Evolutionary conservation across 92 coral and sea anemone genomes (phyloP).

Genomic region (Palythoa grandis): DNA sequence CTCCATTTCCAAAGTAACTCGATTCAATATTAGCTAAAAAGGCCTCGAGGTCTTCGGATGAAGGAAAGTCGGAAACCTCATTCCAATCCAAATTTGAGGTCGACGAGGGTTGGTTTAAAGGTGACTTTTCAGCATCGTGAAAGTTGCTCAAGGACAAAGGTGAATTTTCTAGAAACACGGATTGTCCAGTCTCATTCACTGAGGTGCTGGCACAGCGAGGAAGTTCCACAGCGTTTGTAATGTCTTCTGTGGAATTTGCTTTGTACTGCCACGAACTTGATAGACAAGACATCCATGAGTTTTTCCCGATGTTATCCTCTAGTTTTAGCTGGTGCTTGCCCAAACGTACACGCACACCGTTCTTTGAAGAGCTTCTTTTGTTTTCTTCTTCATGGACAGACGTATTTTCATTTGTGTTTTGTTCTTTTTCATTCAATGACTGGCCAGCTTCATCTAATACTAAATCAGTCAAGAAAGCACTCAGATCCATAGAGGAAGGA

Average conservation of each 20-base stretch:
- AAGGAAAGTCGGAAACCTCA: slow-evolving; percentile 59
- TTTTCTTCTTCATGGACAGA: neutral
- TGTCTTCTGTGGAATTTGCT: neutral
- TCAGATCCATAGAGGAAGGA: slow-evolving; percentile 71
- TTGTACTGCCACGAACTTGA: slow-evolving; percentile 1
- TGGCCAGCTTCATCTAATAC: slow-evolving; percentile 43
- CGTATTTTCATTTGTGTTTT: neutral
- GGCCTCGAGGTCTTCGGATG: slow-evolving; percentile 73
- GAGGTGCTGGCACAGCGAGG: slow-evolving; percentile 1
- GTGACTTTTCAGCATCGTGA: neutral
- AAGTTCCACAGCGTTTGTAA: neutral
- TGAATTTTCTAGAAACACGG: neutral
- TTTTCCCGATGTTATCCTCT: neutral
- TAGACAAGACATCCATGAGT: neutral
- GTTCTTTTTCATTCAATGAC: neutral
- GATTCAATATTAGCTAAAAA: slow-evolving; percentile 67
- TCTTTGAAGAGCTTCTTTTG: neutral
- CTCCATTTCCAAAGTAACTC: slow-evolving; percentile 12
- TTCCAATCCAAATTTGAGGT: neutral
- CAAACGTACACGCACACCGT: neutral
- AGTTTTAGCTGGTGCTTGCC: neutral
- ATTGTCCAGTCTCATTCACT: neutral
- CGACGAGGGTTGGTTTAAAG: neutral
- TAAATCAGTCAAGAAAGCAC: slow-evolving; percentile 72
- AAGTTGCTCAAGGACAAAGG: neutral